phyloP scores from a whole-genome alignment of 2,113 vertebrate species.

The Podilymbus podiceps region DNA sequence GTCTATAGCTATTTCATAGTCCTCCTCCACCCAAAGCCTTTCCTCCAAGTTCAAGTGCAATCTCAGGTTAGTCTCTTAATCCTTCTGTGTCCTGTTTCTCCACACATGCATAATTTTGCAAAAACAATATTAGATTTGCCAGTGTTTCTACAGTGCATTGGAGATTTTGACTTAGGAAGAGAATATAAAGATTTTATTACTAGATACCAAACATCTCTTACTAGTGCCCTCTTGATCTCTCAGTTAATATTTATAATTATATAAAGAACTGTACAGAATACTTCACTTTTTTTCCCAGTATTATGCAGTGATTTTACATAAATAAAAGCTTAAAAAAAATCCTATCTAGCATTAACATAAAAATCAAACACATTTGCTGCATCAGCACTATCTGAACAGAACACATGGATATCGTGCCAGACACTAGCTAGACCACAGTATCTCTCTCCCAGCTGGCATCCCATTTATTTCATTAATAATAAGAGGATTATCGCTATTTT shows the following conservation, averaged over 20 bases:
- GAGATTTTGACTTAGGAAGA: background rate
- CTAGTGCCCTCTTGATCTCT: background rate
- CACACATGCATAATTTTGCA: background rate
- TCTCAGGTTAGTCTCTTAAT: background rate
- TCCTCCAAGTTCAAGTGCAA: background rate
- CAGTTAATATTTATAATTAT: background rate
- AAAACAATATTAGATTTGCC: background rate
- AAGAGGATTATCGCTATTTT: background rate
- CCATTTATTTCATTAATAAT: background rate
- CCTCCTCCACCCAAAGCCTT: background rate
- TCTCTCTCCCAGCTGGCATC: background rate
- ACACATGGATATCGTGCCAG: background rate
- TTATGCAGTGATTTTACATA: background rate
- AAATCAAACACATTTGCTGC: background rate
- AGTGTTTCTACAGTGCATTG: background rate
- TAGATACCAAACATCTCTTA: background rate
- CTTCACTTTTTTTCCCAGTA: background rate
- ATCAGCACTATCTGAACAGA: background rate
- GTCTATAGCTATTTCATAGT: background rate
- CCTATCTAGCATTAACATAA: background rate
- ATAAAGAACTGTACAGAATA: background rate
- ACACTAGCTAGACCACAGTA: background rate
- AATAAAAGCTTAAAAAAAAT: background rate
- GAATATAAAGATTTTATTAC: background rate
- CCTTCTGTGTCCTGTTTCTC: background rate